phyloP scores from a whole-genome alignment of 1,140 invertebrate species.

The Drosophila tsacasi region DNA sequence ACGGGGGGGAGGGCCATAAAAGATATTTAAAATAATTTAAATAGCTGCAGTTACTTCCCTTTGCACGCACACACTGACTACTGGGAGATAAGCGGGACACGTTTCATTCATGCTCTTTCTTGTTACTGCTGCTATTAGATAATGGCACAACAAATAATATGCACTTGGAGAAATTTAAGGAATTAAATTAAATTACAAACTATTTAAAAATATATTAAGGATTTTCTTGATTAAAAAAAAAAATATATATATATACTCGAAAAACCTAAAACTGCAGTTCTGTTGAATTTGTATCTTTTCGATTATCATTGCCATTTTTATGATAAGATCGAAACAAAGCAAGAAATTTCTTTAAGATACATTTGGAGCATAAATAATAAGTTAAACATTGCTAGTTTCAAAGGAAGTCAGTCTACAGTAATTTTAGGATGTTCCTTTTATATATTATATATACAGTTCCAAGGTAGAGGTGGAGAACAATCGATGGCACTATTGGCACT shows the following conservation, averaged over 20 bases:
- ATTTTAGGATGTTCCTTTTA: neutral
- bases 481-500: too few species aligned
- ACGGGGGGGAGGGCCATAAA: conserved; percentile 4
- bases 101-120: conserved; percentile 35
- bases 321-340: too few species aligned
- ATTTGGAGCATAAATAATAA: neutral
- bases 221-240: neutral
- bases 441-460: neutral
- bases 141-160: conserved; percentile 40
- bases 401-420: neutral
- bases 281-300: too few species aligned
- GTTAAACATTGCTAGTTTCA: neutral
- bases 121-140: conserved; percentile 62
- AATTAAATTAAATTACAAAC: neutral
- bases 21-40: conserved; percentile 30
- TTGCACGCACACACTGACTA: conserved; percentile 3
- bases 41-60: conserved; percentile 21
- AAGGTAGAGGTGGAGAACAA: too few species aligned
- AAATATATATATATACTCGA: too few species aligned
- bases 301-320: too few species aligned
- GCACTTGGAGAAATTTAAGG: conserved; percentile 1
- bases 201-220: neutral
- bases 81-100: conserved; percentile 32
- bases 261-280: too few species aligned
- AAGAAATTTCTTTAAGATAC: neutral